Evolutionary conservation across 53 echinoderm and acorn worm species (phyloP), one percentile per base, ranked within the genome.

Genomic region (Astropecten irregularis): DNA sequence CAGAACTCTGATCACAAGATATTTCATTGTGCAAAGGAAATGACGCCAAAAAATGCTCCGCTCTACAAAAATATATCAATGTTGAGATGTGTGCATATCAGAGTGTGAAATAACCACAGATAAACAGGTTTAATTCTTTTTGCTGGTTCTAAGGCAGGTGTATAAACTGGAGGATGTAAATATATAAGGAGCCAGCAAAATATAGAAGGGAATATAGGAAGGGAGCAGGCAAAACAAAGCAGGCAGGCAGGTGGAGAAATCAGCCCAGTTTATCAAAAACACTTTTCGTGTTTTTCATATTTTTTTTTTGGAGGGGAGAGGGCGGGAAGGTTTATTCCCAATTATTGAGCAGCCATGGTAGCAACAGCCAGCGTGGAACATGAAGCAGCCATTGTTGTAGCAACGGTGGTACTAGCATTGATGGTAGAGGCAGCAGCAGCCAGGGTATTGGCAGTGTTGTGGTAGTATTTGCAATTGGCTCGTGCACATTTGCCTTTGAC

Each of bases 391-490:
- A 62, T 40, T 10, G 77, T 61, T 27, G 77, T 77, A 26, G 59
- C 42, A 76, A 76, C 59, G 59, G 59, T 58, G 76, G 61, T 18
- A 62, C 62, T 79, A 61, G 79, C 31, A 61, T 79, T 79, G 79
- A 35, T 37, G 16, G 62, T 44, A 20, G 77, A 40, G 30, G 77
- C 42, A 29, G 61, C 42, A 29, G 61, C n/a, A 18, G 67, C 40
- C 5, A 21, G 0, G 40, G 42, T 44, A 42, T 42, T 23, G 88
- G 82, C 22, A 57, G 97, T 88, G 68, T 85, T 87, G 89, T 99
- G 99, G 92, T 95, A 99, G 93, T 99, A 99, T 94, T 99, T 99
- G 92, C 99, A 99, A 88, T 85, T 94, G 89, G 99, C 92, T 58
- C 99, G 99, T 85, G 91, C 90, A 90, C 99, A 99, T 92, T 99